Evolutionary conservation across 1,140 invertebrate genomes (phyloP).

Genomic region (Papilio polyxenes): DNA sequence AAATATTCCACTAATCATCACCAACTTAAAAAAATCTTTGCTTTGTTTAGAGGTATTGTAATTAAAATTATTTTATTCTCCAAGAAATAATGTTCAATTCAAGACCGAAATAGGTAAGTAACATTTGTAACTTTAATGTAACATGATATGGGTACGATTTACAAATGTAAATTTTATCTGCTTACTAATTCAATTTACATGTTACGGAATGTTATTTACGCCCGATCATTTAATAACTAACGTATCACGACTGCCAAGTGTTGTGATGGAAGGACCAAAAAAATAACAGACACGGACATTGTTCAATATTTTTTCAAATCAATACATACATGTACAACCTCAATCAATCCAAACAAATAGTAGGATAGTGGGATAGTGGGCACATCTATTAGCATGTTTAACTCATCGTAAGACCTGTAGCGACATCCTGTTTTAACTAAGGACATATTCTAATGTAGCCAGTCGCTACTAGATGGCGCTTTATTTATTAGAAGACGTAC

Average conservation of each 20-base stretch:
- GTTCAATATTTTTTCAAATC: not conserved
- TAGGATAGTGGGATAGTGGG: not conserved
- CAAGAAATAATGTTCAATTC: not conserved
- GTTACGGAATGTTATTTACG: too few relatives aligned
- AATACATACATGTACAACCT: not conserved
- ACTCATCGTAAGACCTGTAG: constrained; percentile 55
- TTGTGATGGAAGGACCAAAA: not conserved
- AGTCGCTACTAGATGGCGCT: constrained; percentile 65
- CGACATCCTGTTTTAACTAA: constrained; percentile 71
- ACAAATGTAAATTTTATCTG: not conserved
- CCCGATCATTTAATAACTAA: too few relatives aligned
- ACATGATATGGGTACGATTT: not conserved
- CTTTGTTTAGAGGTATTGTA: too few relatives aligned
- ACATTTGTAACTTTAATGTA: not conserved
- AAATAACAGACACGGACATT: not conserved
- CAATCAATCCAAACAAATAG: not conserved
- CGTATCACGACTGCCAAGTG: not conserved
- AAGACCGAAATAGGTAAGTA: not conserved
- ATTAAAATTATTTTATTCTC: not conserved
- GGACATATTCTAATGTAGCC: constrained; percentile 64
- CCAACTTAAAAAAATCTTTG: too few relatives aligned
- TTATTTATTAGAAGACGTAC: constrained; percentile 6
- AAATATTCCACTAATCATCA: too few relatives aligned
- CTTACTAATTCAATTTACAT: not conserved
- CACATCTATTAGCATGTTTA: not conserved